Evolutionary conservation across 2,113 vertebrate genomes (phyloP).

Genomic region (Dasyurus viverrinus): DNA sequence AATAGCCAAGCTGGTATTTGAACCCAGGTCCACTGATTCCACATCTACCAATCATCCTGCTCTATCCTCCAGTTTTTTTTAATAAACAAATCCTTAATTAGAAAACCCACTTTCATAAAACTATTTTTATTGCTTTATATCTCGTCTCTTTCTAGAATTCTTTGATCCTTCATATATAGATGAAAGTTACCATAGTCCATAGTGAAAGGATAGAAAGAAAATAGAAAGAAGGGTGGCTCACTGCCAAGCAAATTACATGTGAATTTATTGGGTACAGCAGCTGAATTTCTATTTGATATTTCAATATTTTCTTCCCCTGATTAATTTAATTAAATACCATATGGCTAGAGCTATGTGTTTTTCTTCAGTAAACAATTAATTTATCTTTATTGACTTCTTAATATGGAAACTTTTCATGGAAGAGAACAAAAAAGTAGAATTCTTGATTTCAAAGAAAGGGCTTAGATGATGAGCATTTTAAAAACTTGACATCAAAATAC

Average conservation of each 20-base stretch:
- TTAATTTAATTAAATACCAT: conserved; percentile 71
- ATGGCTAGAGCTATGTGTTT: conserved; percentile 47
- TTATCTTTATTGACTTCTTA: conserved; percentile 69
- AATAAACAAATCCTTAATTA: not conserved
- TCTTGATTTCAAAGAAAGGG: conserved; percentile 47
- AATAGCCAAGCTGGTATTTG: not conserved
- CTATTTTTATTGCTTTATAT: conserved; percentile 12
- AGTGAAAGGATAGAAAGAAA: not conserved
- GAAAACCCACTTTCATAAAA: not conserved
- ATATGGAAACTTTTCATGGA: conserved; percentile 42
- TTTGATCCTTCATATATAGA: not conserved
- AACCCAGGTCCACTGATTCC: not conserved
- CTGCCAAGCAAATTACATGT: conserved; percentile 5
- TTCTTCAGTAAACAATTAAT: conserved; percentile 70
- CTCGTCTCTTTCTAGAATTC: conserved; percentile 10
- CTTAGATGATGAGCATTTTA: conserved; percentile 55
- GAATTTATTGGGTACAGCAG: not conserved
- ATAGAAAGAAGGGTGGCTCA: not conserved
- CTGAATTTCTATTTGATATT: conserved; percentile 46
- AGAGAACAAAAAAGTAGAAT: conserved; percentile 15
- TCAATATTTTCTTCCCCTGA: conserved; percentile 60
- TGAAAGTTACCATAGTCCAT: not conserved
- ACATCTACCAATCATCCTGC: not conserved
- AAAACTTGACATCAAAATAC: conserved; percentile 49
- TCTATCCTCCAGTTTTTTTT: not conserved